Percentiles rank a stretch among this genome's conserved stretches.
phyloP scores from a whole-genome alignment of 1,140 invertebrate species.

The Drosophila nasuta region DNA sequence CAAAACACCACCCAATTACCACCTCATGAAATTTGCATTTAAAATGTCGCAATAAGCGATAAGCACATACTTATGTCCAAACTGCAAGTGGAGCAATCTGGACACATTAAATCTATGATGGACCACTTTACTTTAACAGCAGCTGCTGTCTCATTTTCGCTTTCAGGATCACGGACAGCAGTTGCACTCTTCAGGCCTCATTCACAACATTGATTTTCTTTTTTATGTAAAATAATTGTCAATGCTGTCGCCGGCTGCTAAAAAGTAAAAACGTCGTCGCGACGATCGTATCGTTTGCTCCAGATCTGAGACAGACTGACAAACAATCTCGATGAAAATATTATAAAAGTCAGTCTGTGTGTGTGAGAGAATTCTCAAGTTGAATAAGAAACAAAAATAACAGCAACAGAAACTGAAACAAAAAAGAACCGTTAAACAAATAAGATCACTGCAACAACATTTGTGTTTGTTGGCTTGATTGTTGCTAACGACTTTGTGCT shows the following conservation, averaged over 20 bases:
- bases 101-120: neutral
- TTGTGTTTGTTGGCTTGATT: conserved; percentile 6
- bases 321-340: conserved; percentile 15
- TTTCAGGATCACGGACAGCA: conserved; percentile 1
- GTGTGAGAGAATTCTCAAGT: conserved; percentile 14
- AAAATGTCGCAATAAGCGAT: neutral
- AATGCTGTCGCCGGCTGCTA: conserved; percentile 1
- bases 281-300: conserved; percentile 40
- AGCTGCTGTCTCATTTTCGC: neutral
- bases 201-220: neutral
- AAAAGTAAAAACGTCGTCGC: conserved; percentile 39
- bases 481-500: conserved; percentile 17
- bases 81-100: neutral
- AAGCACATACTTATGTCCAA: neutral
- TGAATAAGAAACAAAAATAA: neutral
- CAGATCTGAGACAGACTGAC: conserved; percentile 30
- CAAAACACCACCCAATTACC: neutral
- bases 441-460: conserved; percentile 5
- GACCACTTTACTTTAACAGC: neutral
- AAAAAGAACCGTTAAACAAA: conserved; percentile 10
- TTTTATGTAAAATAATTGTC: conserved; percentile 11
- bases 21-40: conserved; percentile 1
- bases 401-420: neutral
- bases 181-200: neutral
- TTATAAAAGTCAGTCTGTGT: conserved; percentile 1